These are phyloP conservation scores for Callipepla squamata DNA, from an alignment of 2,113 vertebrate species.

Conservation along the genomic window DNA sequence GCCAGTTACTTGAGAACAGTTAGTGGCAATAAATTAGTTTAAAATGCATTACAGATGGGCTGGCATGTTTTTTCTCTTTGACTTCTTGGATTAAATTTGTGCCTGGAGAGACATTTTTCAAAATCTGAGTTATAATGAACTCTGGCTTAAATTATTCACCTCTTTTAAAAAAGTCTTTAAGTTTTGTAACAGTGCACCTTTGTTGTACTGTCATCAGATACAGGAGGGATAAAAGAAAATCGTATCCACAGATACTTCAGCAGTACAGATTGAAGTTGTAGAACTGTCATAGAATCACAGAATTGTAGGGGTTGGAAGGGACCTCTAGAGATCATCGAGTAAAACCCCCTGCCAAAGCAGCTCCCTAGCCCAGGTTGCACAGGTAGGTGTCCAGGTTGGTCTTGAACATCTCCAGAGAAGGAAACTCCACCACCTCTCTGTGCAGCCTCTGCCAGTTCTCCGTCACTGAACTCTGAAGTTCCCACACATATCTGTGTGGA, in stretches of 20 bases:
- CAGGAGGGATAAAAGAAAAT: not conserved
- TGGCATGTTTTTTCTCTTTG: not conserved
- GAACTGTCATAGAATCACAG: not conserved
- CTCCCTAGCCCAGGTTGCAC: too few relatives aligned
- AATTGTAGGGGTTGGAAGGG: too few relatives aligned
- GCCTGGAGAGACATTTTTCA: not conserved
- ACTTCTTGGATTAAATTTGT: conserved; percentile 8
- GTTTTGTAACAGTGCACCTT: not conserved
- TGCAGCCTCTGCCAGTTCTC: too few relatives aligned
- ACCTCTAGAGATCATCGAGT: too few relatives aligned
- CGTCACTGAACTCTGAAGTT: too few relatives aligned
- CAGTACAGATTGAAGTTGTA: not conserved
- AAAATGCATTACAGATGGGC: conserved; percentile 7
- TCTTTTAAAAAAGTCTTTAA: not conserved
- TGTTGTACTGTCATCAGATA: not conserved
- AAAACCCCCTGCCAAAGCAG: too few relatives aligned
- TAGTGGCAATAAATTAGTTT: conserved; percentile 30
- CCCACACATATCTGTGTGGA: too few relatives aligned
- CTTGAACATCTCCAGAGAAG: too few relatives aligned
- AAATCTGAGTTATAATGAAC: not conserved
- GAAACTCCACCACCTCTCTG: too few relatives aligned
- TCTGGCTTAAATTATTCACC: not conserved
- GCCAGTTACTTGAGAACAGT: conserved; percentile 32
- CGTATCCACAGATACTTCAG: not conserved
- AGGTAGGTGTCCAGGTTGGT: too few relatives aligned